Evolutionary conservation across 2,113 vertebrate species (phyloP).

Genomic region (Microtus pennsylvanicus): DNA sequence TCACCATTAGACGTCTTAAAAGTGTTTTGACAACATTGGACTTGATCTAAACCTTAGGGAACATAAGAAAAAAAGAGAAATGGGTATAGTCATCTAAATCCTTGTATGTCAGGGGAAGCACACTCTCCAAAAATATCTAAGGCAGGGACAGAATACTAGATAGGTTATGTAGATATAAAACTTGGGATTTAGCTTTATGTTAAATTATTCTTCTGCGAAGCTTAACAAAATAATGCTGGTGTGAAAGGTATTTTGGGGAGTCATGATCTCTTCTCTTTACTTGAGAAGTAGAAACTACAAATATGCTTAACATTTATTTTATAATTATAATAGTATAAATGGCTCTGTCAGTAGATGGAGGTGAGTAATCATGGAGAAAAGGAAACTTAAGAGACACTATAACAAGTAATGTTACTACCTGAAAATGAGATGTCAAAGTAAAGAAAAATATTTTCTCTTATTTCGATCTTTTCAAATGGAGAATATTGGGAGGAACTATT

Average conservation of each 20-base stretch:
- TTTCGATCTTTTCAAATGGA: neutral
- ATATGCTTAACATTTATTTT: neutral
- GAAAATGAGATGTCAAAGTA: neutral
- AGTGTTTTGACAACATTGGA: neutral
- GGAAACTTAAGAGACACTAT: neutral
- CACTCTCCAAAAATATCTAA: neutral
- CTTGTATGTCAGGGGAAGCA: neutral
- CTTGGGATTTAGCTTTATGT: neutral
- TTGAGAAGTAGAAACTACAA: neutral
- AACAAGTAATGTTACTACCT: neutral
- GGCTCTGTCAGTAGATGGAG: neutral
- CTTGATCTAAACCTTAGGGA: neutral
- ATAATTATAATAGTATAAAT: neutral
- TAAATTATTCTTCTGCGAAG: neutral
- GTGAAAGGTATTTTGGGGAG: slow-evolving; percentile 3
- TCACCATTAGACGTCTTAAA: neutral
- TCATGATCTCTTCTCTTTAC: neutral
- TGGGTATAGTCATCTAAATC: neutral
- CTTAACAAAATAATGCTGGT: neutral
- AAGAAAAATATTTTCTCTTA: neutral
- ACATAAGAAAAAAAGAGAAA: neutral
- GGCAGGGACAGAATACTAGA: neutral
- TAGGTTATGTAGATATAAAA: neutral
- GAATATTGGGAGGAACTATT: neutral
- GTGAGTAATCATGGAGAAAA: neutral